Evolutionary conservation across 2,888 invertebrate genomes (phyloP).

Genomic region (Hirudinaria manillensis): DNA sequence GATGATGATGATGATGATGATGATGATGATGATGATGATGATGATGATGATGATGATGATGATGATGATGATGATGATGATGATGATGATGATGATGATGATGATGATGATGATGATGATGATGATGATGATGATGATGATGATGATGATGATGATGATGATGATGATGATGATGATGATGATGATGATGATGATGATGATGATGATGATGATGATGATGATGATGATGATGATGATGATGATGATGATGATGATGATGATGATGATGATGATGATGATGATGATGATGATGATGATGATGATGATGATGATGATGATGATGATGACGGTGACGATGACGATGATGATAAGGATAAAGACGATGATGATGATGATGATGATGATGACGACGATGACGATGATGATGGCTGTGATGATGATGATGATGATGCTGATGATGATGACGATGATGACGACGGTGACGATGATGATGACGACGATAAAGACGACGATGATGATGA

Average conservation of each 20-base stretch:
- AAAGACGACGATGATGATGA: background rate
- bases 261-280: background rate
- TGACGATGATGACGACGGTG: background rate
- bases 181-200: conserved; percentile 12
- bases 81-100: conserved; percentile 1
- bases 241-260: background rate
- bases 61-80: conserved; percentile 27
- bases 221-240: background rate
- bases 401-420: background rate
- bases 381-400: conserved; percentile 22
- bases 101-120: conserved; percentile 11
- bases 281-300: background rate
- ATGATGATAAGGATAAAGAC: no score
- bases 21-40: conserved; percentile 30
- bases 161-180: conserved; percentile 15
- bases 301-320: conserved; percentile 12
- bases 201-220: background rate
- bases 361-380: no score
- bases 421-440: conserved; percentile 13
- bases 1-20: conserved; percentile 19
- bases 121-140: conserved; percentile 14
- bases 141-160: conserved; percentile 16
- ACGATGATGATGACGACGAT: no score
- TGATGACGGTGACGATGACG: background rate
- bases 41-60: conserved; percentile 30